Evolutionary conservation across 2,797 vertebrate species (phyloP), one percentile per base, ranked within the genome.

Genomic region (Myripristis murdjan): DNA sequence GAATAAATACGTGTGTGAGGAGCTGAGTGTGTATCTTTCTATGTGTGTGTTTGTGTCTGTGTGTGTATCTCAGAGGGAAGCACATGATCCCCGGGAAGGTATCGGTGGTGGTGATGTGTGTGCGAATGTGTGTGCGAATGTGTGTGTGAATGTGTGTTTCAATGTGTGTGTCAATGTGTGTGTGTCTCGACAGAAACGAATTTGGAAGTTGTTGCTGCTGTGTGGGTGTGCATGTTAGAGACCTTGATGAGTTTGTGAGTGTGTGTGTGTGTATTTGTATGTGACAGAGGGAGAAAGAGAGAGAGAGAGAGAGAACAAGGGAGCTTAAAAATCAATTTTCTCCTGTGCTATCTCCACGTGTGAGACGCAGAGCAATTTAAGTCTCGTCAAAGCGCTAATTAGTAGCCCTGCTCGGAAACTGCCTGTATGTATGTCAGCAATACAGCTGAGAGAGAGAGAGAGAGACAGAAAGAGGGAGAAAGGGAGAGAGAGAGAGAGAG

Each of bases 311-410:
- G 37, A 39, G 37, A 39, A 7, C 2, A 7, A 11, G 37, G 1
- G 2, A 39, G 37, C 2, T 39, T 8, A n/a, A 39, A 12, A 31
- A 31, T 31, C 26, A 16, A 24, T 31, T 24, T n/a, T 44, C 10
- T 9, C 15, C 16, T 26, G 12, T 35, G 55, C 35, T 51, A 55
- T 28, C 24, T 37, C 3, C 66, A 59, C 47, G 56, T 52, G n/a
- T 8, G 2, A n/a, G 64, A 56, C 41, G 57, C 23, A 35, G 41
- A 37, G 31, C 18, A 5, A 35, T 57, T 67, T 59, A 69, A 43
- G 24, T 43, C n/a, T 28, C n/a, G 23, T 35, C 56, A 58, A 69
- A 41, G 55, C 46, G 11, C 23, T 52, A 26, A 51, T 69, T 69
- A 33, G 18, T 65, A 35, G 24, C 31, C 47, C 64, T 39, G 31